These are phyloP conservation scores for Anthopleura xanthogrammica DNA, from an alignment of 92 coral and sea anemone genomes.

Conservation along the genomic window DNA sequence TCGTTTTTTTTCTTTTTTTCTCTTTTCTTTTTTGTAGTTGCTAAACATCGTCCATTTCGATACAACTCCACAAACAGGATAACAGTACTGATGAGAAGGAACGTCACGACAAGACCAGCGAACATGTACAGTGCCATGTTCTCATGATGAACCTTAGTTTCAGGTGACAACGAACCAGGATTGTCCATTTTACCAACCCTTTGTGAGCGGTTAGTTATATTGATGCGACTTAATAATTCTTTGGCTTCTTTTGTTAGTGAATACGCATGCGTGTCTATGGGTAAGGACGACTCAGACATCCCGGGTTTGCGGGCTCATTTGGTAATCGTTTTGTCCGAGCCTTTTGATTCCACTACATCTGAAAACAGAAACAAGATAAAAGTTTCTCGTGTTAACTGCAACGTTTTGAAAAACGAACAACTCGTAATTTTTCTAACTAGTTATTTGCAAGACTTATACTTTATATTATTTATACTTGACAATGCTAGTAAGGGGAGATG, in stretches of 20 bases:
- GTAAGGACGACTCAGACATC: slow-evolving; percentile 34
- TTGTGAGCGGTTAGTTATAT: slow-evolving; percentile 43
- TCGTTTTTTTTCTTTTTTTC: slow-evolving; percentile 51
- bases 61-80: slow-evolving; percentile 89
- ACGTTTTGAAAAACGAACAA: too few species aligned
- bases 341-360: slow-evolving; percentile 5
- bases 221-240: slow-evolving; percentile 30
- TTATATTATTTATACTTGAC: too few species aligned
- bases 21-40: slow-evolving; percentile 49
- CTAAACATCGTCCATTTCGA: slow-evolving; percentile 79
- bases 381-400: background rate
- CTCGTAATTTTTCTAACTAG: too few species aligned
- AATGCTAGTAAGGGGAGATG: too few species aligned
- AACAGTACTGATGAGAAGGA: slow-evolving; percentile 80
- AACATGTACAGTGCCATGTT: slow-evolving; percentile 97
- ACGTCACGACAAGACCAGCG: slow-evolving; percentile 93
- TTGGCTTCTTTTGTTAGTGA: slow-evolving; percentile 33
- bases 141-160: slow-evolving; percentile 83
- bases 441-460: too few species aligned
- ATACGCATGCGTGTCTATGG: slow-evolving; percentile 37
- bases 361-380: background rate
- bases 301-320: slow-evolving; percentile 42
- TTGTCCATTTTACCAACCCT: slow-evolving; percentile 54
- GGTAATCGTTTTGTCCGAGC: slow-evolving; percentile 7
- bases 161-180: slow-evolving; percentile 60